Evolutionary conservation across 2,888 invertebrate genomes (phyloP), one percentile per base, ranked within the genome.

Genomic region (Polydrusus cervinus): DNA sequence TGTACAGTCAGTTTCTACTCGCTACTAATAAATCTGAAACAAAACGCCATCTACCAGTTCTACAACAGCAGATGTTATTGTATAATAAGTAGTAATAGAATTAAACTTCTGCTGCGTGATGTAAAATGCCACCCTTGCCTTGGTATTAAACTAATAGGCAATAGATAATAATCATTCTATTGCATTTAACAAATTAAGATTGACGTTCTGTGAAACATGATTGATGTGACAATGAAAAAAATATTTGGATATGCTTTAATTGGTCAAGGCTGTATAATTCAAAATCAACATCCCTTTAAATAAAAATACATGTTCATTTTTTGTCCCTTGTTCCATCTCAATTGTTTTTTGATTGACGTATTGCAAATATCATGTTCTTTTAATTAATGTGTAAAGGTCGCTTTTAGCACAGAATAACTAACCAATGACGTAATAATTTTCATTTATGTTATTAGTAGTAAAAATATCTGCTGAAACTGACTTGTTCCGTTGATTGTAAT

Each of bases 191-290:
- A 25, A 55, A 55, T 34, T 13, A 57, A 57, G 30, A 9, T 57
- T 34, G 43, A 18, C 43, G 43, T 40, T 61, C 20, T 61, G 6
- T 40, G 40, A 61, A 40, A 40, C 20, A 18, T 51, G 38, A 30
- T 14, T 57, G 57, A 38, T 38, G 43, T 40, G 61, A 61, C 43
- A 61, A 40, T 61, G 18, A 18, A 13, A 34, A 25, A 61, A 38
- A 43, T 61, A 40, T 61, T 40, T 16, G 43, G 61, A 51, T 49
- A 49, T 18, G 18, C 47, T 49, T 49, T 18, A 49, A 40, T 38
- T 60, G 38, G 43, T 18, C 40, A 61, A 43, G 40, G 61, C 18
- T 38, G n/a, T n/a, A 38, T 61, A 61, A 61, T 61, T 61, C 40
- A 61, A 60, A 38, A 38, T 60, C 38, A 34, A 8, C 43, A 40